Evolutionary conservation across 2,797 vertebrate genomes (phyloP).

Genomic region (Fratercula arctica): DNA sequence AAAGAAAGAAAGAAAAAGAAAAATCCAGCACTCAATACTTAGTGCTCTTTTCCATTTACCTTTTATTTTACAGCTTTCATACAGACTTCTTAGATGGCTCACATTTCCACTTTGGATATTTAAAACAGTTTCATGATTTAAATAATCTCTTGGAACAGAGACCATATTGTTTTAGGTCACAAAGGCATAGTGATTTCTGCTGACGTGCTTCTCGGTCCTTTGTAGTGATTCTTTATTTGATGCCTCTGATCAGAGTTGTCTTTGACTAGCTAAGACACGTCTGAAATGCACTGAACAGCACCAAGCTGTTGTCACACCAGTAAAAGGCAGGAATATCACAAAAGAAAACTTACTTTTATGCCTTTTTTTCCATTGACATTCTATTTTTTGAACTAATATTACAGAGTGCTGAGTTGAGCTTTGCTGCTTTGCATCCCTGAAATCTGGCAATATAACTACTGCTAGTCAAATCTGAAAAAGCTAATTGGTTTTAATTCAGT

Average conservation of each 20-base stretch:
- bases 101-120: not conserved
- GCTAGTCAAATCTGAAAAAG: not conserved
- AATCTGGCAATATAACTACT: not conserved
- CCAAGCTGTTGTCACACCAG: not conserved
- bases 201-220: not conserved
- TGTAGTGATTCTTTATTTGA: not conserved
- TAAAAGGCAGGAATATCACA: not conserved
- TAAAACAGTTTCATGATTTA: not conserved
- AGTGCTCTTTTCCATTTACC: not conserved
- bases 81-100: not conserved
- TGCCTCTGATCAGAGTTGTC: not conserved
- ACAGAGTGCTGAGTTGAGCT: not conserved
- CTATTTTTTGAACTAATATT: not conserved
- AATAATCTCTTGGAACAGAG: not conserved
- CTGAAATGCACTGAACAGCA: not conserved
- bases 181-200: not conserved
- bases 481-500: not conserved
- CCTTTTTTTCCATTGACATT: not conserved
- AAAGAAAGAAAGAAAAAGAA: not conserved
- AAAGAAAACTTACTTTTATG: not conserved
- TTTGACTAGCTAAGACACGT: not conserved
- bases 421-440: not conserved
- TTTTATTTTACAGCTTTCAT: not conserved
- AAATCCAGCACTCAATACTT: not conserved
- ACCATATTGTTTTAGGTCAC: not conserved